phyloP scores from a whole-genome alignment of 1,140 invertebrate genomes.

The Mizuhopecten yessoensis region DNA sequence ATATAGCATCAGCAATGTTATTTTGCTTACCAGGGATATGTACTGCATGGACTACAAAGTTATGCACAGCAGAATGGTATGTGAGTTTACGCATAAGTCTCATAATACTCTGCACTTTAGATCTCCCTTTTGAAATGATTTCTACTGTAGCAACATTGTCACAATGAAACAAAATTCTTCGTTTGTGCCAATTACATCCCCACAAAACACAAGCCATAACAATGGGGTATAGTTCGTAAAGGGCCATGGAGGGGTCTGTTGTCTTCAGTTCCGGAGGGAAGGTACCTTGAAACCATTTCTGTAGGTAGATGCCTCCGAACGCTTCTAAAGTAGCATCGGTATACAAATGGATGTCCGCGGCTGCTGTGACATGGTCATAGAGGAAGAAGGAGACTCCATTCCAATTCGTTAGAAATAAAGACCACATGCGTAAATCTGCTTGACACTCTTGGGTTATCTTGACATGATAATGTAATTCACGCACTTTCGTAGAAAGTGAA shows the following conservation, averaged over 20 bases:
- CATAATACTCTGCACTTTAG: no score
- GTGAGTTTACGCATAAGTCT: no score
- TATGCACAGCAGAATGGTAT: no score
- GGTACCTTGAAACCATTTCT: slow-evolving; percentile 54
- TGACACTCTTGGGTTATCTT: no score
- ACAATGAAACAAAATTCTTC: no score
- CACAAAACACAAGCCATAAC: slow-evolving; percentile 56
- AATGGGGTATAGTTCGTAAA: slow-evolving; percentile 57
- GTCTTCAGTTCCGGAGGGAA: slow-evolving; percentile 8
- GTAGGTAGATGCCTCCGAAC: slow-evolving; percentile 50
- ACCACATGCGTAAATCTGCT: slow-evolving; percentile 55
- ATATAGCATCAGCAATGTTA: slow-evolving; percentile 55
- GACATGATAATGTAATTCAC: slow-evolving; percentile 51
- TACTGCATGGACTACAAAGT: slow-evolving; percentile 40
- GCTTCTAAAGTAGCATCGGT: slow-evolving; percentile 8
- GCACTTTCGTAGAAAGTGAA: neutral
- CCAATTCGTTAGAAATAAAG: slow-evolving; percentile 45
- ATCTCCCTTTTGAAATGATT: slow-evolving; percentile 50
- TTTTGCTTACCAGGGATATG: slow-evolving; percentile 56
- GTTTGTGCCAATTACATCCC: no score
- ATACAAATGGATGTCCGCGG: neutral
- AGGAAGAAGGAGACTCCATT: slow-evolving; percentile 51
- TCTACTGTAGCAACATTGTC: slow-evolving; percentile 55
- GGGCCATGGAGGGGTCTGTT: no score
- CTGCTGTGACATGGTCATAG: neutral